A percentile compares a stretch with the other conserved stretches of the same genome.
These are phyloP conservation scores for Tragelaphus oryx DNA, from an alignment of 2,797 vertebrate genomes.

Conservation along the genomic window DNA sequence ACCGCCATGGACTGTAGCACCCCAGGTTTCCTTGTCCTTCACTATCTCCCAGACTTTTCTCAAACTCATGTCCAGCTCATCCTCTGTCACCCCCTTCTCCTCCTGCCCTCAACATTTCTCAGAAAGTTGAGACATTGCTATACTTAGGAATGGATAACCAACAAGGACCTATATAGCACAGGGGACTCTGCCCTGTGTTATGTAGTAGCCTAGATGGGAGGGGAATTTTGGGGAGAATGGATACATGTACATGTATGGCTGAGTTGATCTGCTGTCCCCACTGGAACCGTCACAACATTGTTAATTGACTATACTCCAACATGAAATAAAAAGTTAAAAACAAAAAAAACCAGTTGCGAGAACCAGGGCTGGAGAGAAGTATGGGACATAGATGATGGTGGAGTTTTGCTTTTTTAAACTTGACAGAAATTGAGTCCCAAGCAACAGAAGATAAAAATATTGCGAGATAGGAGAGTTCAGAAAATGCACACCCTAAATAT, in stretches of 20 bases:
- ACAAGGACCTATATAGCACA: background rate
- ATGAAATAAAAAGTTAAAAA: background rate
- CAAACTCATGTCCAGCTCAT: background rate
- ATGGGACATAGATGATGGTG: background rate
- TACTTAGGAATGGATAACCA: background rate
- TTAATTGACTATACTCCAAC: background rate
- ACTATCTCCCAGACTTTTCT: background rate
- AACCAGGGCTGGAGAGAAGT: background rate
- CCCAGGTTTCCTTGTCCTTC: background rate
- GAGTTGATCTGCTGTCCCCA: background rate
- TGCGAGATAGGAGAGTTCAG: background rate
- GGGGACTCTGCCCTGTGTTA: background rate
- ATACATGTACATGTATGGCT: background rate
- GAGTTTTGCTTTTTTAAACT: background rate
- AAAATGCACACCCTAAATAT: background rate
- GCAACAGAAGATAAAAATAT: background rate
- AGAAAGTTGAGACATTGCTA: background rate
- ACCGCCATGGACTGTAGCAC: background rate
- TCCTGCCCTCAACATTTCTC: background rate
- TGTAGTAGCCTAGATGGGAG: background rate
- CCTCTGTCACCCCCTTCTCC: background rate
- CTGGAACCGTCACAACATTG: background rate
- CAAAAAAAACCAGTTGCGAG: background rate
- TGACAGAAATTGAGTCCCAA: background rate
- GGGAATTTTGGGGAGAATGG: background rate